Evolutionary conservation across 2,797 vertebrate genomes (phyloP), one percentile per base, ranked within the genome.

Genomic region (Streptopelia turtur): DNA sequence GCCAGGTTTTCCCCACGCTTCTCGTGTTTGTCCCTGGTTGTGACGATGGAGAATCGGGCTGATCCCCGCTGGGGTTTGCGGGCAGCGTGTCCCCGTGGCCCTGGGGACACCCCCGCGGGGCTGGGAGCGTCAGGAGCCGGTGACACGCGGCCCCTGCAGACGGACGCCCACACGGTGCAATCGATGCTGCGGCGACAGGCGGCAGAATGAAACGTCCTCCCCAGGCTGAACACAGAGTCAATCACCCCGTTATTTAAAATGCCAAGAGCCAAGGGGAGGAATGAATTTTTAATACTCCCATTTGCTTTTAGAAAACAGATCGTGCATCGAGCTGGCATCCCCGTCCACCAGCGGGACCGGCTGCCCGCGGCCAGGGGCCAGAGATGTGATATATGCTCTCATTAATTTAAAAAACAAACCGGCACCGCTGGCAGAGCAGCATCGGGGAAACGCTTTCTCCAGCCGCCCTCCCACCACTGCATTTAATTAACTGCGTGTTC

Each of bases 111-210:
- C 2, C 45, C 9, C 1, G 6, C 0, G 2, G 61, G 12, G 1
- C 45, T 15, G 20, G 75, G 50, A 53, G 69, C 31, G 0, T 1
- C 13, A 2, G 69, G 43, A 27, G 64, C 41, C 16, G 41, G 41
- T 17, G 41, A 43, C 17, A 27, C 1, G 1, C 78, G 22, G 92
- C 50, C 35, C 3, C 33, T 6, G 2, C 37, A 15, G 57, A 2
- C 0, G 0, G 68, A 50, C 5, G 1, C 35, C 0, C 0, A 49
- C n/a, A 9, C 3, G 22, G 43, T 0, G 1, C 2, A 33, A 63
- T 21, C 0, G 23, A 55, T 45, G 7, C 50, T 22, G 79, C 3
- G 0, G 75, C 6, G 1, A 43, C 55, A 31, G 49, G 1, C 53
- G 37, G 82, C 53, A 37, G 79, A 60, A 49, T 4, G 35, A 4